Conservation (phyloP, 1,140 invertebrate genomes). For the Agrilus planipennis region DNA sequence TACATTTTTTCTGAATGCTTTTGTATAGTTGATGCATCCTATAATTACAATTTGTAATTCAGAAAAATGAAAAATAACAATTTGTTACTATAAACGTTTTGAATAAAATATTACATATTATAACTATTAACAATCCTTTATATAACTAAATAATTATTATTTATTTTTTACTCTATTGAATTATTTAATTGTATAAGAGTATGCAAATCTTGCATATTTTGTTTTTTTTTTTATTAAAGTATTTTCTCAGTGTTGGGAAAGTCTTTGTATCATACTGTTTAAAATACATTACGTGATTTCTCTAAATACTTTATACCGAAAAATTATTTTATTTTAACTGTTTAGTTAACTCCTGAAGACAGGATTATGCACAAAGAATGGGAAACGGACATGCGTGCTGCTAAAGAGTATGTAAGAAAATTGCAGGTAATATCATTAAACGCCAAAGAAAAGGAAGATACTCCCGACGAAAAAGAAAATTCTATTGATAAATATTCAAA, state of each 20-base stretch:
- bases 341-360: slow-evolving; percentile 73
- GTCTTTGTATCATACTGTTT: too few species aligned
- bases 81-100: too few species aligned
- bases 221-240: too few species aligned
- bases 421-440: slow-evolving; percentile 77
- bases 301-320: too few species aligned
- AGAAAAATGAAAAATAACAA: not conserved
- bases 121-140: not conserved
- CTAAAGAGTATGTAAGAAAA: slow-evolving; percentile 78
- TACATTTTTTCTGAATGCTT: not conserved
- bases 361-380: slow-evolving; percentile 66
- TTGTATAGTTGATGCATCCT: too few species aligned
- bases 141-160: too few species aligned
- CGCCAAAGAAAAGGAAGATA: slow-evolving; percentile 63
- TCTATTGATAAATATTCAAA: slow-evolving; percentile 53
- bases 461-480: slow-evolving; percentile 57
- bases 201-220: too few species aligned
- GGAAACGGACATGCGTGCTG: slow-evolving; percentile 71
- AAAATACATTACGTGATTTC: too few species aligned
- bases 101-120: not conserved
- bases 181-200: too few species aligned
- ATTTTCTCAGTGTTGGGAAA: too few species aligned
- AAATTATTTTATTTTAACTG: too few species aligned
- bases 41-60: not conserved
- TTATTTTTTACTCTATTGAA: too few species aligned